phyloP scores from a whole-genome alignment of 1,140 invertebrate genomes.

The Ruditapes philippinarum region DNA sequence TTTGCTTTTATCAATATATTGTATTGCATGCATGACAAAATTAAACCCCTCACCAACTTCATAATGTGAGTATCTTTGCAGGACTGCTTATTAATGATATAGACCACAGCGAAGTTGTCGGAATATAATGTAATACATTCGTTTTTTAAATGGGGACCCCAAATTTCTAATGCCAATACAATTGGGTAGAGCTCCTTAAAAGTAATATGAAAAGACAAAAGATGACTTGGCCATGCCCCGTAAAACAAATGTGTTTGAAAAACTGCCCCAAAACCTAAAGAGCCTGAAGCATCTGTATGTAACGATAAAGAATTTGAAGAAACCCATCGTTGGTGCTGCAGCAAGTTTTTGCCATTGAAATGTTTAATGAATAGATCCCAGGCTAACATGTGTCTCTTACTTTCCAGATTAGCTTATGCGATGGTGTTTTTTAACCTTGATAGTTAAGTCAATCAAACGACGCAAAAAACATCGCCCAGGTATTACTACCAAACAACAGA shows the following conservation, averaged over 20 bases:
- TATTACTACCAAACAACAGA: constrained; percentile 43
- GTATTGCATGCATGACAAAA: constrained; percentile 42
- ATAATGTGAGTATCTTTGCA: constrained; percentile 27
- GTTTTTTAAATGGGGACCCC: constrained; percentile 35
- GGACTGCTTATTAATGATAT: constrained; percentile 60
- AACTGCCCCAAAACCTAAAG: neutral
- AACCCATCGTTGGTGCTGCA: constrained; percentile 20
- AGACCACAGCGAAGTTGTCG: constrained; percentile 61
- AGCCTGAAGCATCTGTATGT: neutral
- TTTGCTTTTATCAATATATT: constrained; percentile 63
- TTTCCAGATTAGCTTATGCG: constrained; percentile 32
- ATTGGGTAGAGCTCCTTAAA: constrained; percentile 63
- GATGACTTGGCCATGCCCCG: neutral
- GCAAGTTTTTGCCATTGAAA: constrained; percentile 59
- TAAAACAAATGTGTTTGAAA: neutral
- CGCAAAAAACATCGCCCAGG: constrained; percentile 51
- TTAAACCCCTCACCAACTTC: constrained; percentile 48
- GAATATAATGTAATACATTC: constrained; percentile 32
- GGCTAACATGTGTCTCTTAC: neutral
- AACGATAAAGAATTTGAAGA: neutral
- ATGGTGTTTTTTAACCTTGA: constrained; percentile 46
- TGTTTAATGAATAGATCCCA: constrained; percentile 39
- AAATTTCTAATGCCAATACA: constrained; percentile 31
- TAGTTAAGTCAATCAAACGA: constrained; percentile 46
- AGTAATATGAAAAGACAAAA: neutral